Evolutionary conservation across 2,113 vertebrate genomes (phyloP).

Genomic region (Podarcis raffonei): DNA sequence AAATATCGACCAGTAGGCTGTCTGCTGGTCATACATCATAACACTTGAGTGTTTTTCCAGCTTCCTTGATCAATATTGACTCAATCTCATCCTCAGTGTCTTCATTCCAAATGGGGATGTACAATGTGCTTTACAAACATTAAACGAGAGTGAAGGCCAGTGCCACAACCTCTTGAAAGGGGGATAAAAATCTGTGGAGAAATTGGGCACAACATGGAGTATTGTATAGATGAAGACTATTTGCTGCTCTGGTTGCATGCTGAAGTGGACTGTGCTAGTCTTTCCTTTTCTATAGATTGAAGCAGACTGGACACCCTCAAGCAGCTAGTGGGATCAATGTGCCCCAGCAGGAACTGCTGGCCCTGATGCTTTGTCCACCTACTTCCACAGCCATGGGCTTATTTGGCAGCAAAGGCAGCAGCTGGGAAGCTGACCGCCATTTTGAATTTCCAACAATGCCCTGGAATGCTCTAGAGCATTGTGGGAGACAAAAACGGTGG

Average conservation of each 20-base stretch:
- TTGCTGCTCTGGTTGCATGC: constrained; percentile 32
- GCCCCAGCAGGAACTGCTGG: too few relatives aligned
- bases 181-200: constrained; percentile 5
- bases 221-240: background rate
- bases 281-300: background rate
- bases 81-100: constrained; percentile 37
- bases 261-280: background rate
- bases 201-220: background rate
- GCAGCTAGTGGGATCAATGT: too few relatives aligned
- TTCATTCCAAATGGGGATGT: background rate
- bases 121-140: background rate
- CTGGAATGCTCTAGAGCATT: too few relatives aligned
- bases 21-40: constrained; percentile 10
- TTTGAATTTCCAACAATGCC: too few relatives aligned
- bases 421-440: too few relatives aligned
- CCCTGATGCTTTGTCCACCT: too few relatives aligned
- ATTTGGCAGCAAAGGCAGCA: too few relatives aligned
- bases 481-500: too few relatives aligned
- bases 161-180: background rate
- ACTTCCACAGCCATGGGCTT: too few relatives aligned
- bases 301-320: too few relatives aligned
- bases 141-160: background rate
- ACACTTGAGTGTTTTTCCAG: constrained; percentile 16
- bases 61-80: constrained; percentile 29
- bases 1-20: constrained; percentile 10